Conservation (phyloP, 2,888 invertebrate species). For the Leptinotarsa rubiginosa region DNA sequence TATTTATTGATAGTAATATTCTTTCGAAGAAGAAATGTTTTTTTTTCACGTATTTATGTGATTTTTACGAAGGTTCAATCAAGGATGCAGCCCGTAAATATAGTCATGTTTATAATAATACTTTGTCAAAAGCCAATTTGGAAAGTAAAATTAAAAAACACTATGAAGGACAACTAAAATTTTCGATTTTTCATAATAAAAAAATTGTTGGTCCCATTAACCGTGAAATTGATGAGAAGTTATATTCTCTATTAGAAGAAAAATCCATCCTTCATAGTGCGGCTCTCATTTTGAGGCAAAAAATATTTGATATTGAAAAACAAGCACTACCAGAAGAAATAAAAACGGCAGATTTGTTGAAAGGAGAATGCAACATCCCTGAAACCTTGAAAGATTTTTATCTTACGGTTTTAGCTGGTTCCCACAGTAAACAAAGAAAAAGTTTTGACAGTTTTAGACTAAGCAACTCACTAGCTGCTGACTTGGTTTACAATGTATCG, state of each 20-base stretch:
- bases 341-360: slow-evolving; percentile 17
- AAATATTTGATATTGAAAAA: slow-evolving; percentile 12
- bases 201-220: too few relatives aligned
- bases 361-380: slow-evolving; percentile 19
- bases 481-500: too few relatives aligned
- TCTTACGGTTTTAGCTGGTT: background rate
- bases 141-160: too few relatives aligned
- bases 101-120: background rate
- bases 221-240: slow-evolving; percentile 7
- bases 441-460: too few relatives aligned
- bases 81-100: background rate
- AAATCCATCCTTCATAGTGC: slow-evolving; percentile 15
- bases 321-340: slow-evolving; percentile 1
- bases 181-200: too few relatives aligned
- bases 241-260: slow-evolving; percentile 21
- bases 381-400: slow-evolving; percentile 9
- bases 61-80: background rate
- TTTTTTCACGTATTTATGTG: background rate
- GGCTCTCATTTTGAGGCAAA: slow-evolving; percentile 8
- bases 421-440: background rate
- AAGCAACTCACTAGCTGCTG: too few relatives aligned
- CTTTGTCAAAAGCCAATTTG: background rate
- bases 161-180: too few relatives aligned
- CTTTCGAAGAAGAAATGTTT: background rate
- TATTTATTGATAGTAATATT: background rate